Conservation (phyloP, 2,113 vertebrate genomes). For the Pao palembangensis region DNA sequence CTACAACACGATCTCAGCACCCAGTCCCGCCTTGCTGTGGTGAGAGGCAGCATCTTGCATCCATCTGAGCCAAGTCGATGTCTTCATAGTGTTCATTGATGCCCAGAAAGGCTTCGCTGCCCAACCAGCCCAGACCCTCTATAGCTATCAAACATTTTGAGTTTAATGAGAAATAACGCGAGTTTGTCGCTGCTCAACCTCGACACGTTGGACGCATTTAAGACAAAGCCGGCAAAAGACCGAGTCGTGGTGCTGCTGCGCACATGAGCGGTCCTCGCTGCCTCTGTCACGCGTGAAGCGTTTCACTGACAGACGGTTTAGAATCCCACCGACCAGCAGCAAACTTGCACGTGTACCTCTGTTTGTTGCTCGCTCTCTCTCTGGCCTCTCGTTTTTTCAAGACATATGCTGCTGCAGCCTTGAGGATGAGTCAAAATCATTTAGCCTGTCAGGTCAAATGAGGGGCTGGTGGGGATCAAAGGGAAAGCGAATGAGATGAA, state of each 20-base stretch:
- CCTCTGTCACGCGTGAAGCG: constrained; percentile 39
- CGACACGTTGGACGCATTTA: constrained; percentile 28
- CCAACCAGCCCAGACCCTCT: not conserved
- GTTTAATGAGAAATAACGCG: constrained; percentile 5
- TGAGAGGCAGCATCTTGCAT: constrained; percentile 8
- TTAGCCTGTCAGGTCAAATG: constrained; percentile 68
- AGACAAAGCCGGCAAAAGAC: not conserved
- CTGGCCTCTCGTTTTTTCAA: constrained; percentile 63
- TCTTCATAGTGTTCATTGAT: not conserved
- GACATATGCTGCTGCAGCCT: constrained; percentile 58
- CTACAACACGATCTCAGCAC: constrained; percentile 23
- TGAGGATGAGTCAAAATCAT: constrained; percentile 67
- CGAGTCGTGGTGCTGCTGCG: constrained; percentile 13
- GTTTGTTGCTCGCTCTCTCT: constrained; percentile 38
- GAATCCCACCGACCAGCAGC: no score
- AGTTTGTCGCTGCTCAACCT: not conserved
- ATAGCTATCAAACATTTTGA: not conserved
- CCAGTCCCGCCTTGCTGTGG: constrained; percentile 16
- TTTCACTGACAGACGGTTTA: constrained; percentile 31
- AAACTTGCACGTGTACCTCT: constrained; percentile 16
- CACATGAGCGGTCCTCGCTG: constrained; percentile 38
- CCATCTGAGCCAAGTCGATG: not conserved
- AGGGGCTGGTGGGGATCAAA: constrained; percentile 52
- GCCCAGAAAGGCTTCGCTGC: not conserved
- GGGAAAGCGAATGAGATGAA: constrained; percentile 32